These are phyloP conservation scores for Ephialtes manifestator DNA, from an alignment of 2,888 invertebrate species.

Conservation along the genomic window DNA sequence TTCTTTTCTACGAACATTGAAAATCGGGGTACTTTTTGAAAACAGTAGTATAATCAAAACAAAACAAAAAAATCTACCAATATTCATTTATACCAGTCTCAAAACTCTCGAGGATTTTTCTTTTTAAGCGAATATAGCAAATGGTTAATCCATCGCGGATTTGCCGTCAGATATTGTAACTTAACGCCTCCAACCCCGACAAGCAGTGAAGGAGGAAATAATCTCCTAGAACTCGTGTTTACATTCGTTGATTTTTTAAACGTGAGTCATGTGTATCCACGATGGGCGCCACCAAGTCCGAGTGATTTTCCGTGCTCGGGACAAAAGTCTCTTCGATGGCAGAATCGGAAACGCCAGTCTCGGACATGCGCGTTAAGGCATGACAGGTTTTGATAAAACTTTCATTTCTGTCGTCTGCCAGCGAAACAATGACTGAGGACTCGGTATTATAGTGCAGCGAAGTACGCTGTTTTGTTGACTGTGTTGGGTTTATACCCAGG, in stretches of 20 bases:
- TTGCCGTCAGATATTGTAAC: neutral
- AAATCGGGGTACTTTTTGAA: too few species aligned
- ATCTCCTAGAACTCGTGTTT: constrained; percentile 5
- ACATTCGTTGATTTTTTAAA: constrained; percentile 26
- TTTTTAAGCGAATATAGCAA: too few species aligned
- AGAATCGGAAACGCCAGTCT: constrained; percentile 64
- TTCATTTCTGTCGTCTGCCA: constrained; percentile 45
- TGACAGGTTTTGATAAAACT: constrained; percentile 68
- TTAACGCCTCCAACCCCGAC: neutral
- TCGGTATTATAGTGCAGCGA: constrained; percentile 18
- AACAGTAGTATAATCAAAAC: too few species aligned
- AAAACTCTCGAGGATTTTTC: too few species aligned
- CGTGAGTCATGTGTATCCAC: neutral
- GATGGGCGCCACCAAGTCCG: constrained; percentile 15
- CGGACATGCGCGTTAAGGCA: constrained; percentile 22
- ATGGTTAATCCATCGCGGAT: too few species aligned
- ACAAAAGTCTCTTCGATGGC: constrained; percentile 52
- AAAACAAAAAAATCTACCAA: too few species aligned
- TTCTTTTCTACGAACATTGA: too few species aligned
- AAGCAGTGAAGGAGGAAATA: neutral
- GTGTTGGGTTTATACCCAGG: neutral
- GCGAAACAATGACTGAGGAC: constrained; percentile 49
- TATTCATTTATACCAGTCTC: too few species aligned
- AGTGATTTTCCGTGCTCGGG: constrained; percentile 13
- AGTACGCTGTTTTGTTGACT: constrained; percentile 8